Evolutionary conservation across 2,797 vertebrate species (phyloP).

Genomic region (Aselliscus stoliczkanus): DNA sequence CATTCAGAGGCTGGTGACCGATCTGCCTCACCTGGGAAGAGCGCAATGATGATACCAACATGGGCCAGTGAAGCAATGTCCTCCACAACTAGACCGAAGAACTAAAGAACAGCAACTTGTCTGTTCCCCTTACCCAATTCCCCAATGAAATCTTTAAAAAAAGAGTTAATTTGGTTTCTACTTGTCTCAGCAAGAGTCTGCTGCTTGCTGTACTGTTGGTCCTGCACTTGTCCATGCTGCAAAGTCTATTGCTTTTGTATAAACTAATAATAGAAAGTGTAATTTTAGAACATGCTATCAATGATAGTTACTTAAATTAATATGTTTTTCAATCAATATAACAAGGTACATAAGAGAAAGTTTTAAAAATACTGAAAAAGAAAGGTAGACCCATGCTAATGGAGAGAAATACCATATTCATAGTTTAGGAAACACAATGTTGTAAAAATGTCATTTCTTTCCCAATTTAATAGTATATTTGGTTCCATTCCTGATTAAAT

Average conservation of each 20-base stretch:
- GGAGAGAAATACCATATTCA: neutral
- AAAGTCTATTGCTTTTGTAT: neutral
- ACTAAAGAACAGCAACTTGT: no score
- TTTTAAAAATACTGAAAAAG: neutral
- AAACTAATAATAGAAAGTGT: neutral
- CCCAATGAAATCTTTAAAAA: no score
- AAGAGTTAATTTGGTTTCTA: neutral
- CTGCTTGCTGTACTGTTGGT: neutral
- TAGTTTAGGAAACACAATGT: neutral
- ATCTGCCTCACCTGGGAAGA: no score
- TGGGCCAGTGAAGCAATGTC: no score
- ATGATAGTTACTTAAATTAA: neutral
- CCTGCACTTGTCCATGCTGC: neutral
- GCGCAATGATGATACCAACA: no score
- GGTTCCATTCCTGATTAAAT: neutral
- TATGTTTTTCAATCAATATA: neutral
- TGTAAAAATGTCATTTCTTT: neutral
- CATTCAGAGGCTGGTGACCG: no score
- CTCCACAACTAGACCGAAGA: no score
- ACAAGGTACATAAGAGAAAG: neutral
- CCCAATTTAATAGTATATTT: neutral
- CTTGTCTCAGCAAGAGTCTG: neutral
- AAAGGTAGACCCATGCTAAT: neutral
- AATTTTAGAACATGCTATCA: neutral
- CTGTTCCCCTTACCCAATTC: no score